Evolutionary conservation across 2,888 invertebrate species (phyloP).

Genomic region (Mycalesis mineus): DNA sequence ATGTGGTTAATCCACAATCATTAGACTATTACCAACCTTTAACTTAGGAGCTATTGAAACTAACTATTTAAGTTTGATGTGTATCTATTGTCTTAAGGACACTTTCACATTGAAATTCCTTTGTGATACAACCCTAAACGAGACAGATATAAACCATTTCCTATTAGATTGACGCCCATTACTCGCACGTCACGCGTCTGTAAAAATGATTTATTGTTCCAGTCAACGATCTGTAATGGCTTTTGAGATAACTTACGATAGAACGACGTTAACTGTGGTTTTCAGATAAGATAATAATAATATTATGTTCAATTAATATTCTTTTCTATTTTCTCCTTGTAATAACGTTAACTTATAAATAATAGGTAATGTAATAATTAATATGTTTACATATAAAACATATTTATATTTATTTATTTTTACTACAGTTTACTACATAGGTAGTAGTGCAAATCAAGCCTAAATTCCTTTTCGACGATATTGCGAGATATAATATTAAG

Average conservation of each 20-base stretch:
- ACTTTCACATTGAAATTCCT: conserved; percentile 29
- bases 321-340: too few species aligned
- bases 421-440: too few species aligned
- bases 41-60: too few species aligned
- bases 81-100: neutral
- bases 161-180: conserved; percentile 50
- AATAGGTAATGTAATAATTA: too few species aligned
- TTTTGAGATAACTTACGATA: conserved; percentile 16
- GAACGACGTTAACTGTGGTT: conserved; percentile 17
- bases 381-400: too few species aligned
- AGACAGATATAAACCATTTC: conserved; percentile 49
- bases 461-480: too few species aligned
- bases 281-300: conserved; percentile 14
- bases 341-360: neutral
- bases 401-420: too few species aligned
- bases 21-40: too few species aligned
- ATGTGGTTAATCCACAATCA: too few species aligned
- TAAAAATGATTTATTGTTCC: conserved; percentile 59
- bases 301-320: conserved; percentile 16
- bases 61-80: too few species aligned
- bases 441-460: too few species aligned
- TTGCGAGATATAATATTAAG: too few species aligned
- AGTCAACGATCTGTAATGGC: conserved; percentile 33
- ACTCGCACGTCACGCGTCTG: conserved; percentile 51
- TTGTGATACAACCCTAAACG: conserved; percentile 54